phyloP scores from a whole-genome alignment of 1,140 invertebrate species.

The Habropoda laboriosa region DNA sequence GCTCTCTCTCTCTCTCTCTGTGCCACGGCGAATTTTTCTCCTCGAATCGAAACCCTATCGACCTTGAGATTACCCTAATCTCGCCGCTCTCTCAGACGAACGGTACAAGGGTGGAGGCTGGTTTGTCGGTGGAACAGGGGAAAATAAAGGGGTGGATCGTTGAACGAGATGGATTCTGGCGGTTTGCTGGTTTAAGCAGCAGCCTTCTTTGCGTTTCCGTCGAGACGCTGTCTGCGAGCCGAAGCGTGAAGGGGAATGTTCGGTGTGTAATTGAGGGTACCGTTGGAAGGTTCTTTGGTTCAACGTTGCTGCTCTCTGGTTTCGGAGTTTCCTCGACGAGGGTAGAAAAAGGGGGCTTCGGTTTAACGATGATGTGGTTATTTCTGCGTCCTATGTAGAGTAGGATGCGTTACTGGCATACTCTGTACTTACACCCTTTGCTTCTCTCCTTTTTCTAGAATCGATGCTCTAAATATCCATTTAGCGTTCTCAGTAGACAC shows the following conservation, averaged over 20 bases:
- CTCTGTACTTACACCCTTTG: too few species aligned
- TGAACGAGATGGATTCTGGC: neutral
- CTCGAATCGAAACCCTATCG: conserved; percentile 3
- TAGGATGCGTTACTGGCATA: too few species aligned
- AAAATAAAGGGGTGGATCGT: conserved; percentile 20
- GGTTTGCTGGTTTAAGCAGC: neutral
- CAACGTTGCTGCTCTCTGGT: neutral
- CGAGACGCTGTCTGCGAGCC: neutral
- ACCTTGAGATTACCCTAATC: neutral
- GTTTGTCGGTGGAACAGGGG: neutral
- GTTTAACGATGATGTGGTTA: too few species aligned
- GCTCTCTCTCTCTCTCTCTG: neutral
- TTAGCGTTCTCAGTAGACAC: too few species aligned
- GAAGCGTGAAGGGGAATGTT: neutral
- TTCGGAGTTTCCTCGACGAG: too few species aligned
- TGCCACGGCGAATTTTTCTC: conserved; percentile 19
- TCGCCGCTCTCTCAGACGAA: neutral
- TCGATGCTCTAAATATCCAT: too few species aligned
- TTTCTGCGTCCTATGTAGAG: too few species aligned
- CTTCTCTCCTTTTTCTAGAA: too few species aligned
- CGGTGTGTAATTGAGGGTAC: conserved; percentile 2
- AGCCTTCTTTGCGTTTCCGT: neutral
- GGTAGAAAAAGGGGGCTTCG: too few species aligned
- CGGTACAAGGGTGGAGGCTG: too few species aligned
- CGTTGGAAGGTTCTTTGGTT: neutral